Percentiles rank a stretch among this genome's conserved stretches.
Evolutionary conservation across 2,888 invertebrate species (phyloP).

Genomic region (Dione vanillae): DNA sequence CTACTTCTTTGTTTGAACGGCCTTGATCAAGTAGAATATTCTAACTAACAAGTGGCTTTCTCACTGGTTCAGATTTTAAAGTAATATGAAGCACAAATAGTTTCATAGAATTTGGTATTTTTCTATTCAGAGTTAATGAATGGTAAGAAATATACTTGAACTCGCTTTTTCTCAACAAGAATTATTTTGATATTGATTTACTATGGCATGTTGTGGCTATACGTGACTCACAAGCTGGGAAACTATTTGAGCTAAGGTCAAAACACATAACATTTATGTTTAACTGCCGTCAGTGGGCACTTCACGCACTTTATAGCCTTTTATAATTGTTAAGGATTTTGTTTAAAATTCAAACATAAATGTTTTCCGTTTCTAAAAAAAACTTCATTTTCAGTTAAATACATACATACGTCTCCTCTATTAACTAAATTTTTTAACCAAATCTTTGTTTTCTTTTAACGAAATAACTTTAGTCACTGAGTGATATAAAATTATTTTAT

Average conservation of each 20-base stretch:
- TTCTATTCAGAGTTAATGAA: constrained; percentile 1
- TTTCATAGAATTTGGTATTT: not conserved
- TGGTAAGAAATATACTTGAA: not conserved
- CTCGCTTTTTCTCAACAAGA: constrained; percentile 13
- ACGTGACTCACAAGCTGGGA: constrained; percentile 64
- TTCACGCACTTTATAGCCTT: constrained; percentile 31
- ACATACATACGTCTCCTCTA: no score
- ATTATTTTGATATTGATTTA: constrained; percentile 24
- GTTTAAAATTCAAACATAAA: constrained; percentile 22
- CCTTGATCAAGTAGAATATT: constrained; percentile 11
- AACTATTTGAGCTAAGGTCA: constrained; percentile 63
- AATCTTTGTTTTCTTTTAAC: no score
- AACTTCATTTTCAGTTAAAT: not conserved
- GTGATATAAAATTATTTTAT: not conserved
- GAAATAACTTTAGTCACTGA: not conserved
- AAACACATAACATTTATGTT: constrained; percentile 62
- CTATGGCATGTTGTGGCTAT: constrained; percentile 13
- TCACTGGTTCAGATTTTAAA: not conserved
- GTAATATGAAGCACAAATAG: not conserved
- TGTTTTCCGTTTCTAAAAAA: not conserved
- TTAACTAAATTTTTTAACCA: no score
- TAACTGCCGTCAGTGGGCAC: constrained; percentile 52
- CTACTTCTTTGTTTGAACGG: constrained; percentile 13
- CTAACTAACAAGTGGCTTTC: constrained; percentile 11
- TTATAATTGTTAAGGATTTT: constrained; percentile 24